Evolutionary conservation across 2,113 vertebrate species (phyloP), one percentile per base, ranked within the genome.

Genomic region (Macrotus californicus): DNA sequence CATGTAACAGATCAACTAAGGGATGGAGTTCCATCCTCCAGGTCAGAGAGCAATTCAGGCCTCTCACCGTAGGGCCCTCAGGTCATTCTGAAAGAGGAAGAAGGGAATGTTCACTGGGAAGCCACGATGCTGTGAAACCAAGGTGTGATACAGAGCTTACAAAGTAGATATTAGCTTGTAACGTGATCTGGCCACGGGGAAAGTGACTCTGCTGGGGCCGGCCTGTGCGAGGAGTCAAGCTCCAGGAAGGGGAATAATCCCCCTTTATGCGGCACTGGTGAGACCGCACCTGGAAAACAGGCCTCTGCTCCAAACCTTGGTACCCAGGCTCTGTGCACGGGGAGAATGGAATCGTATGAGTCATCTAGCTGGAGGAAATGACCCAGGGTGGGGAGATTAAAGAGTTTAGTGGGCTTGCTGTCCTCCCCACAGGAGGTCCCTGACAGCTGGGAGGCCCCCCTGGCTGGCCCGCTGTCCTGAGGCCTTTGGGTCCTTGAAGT

Each of bases 171-270:
- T 83, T 94, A 43, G 82, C 73, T 90, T 0, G 92, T 94, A 96
- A 97, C 14, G 24, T 18, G 96, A 96, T 97, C 97, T 88, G 92
- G 76, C 87, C 24, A 0, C 8, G 56, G 92, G 90, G 94, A 90
- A 97, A 94, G 46, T 84, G 34, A 43, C 70, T 22, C 15, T 56
- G 69, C 61, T 70, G 84, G 95, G 80, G 64, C 67, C 2, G 26
- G 93, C 43, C 82, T 90, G 94, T 43, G 54, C n/a, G 22, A 64
- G 82, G 87, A 96, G 54, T 88, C 59, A 24, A 31, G 66, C 84
- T 64, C 56, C 94, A 97, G 96, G 96, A 94, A 96, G 85, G 80
- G 90, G 94, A 96, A 83, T 96, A 95, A 97, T 95, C 94, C 90
- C 70, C 56, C 76, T 96, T 97, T 97, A 96, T 94, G 73, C n/a